These are phyloP conservation scores for Agrilus mali DNA, from an alignment of 2,888 invertebrate genomes.

Conservation along the genomic window DNA sequence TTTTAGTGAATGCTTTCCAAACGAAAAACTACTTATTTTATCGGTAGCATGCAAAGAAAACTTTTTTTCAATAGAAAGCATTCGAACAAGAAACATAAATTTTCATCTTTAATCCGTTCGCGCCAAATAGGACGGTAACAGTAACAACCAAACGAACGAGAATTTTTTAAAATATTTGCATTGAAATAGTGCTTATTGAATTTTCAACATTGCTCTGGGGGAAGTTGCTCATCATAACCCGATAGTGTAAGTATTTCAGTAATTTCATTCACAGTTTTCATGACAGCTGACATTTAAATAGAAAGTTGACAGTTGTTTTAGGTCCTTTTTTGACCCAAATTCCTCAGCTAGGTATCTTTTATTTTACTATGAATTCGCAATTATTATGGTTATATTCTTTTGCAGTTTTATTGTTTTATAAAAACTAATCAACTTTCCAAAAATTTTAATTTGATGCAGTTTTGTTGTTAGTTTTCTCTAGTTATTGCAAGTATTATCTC, in stretches of 20 bases:
- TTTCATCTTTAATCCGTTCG: too few species aligned
- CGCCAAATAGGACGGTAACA: too few species aligned
- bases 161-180: conserved; percentile 14
- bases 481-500: too few species aligned
- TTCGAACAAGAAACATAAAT: too few species aligned
- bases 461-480: too few species aligned
- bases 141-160: too few species aligned
- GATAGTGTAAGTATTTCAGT: conserved; percentile 27
- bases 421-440: too few species aligned
- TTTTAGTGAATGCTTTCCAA: conserved; percentile 22
- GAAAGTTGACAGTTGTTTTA: conserved; percentile 28
- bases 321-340: conserved; percentile 34
- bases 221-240: conserved; percentile 27
- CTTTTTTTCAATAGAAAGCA: too few species aligned
- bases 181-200: conserved; percentile 13
- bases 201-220: conserved; percentile 25
- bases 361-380: conserved; percentile 15
- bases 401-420: too few species aligned
- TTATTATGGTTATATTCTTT: too few species aligned
- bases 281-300: conserved; percentile 28
- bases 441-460: too few species aligned
- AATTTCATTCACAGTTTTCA: conserved; percentile 13
- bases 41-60: too few species aligned
- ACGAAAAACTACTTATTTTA: background rate
- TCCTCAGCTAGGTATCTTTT: conserved; percentile 15